Conservation (phyloP, 2,888 invertebrate species). For the Hymenopus coronatus region DNA sequence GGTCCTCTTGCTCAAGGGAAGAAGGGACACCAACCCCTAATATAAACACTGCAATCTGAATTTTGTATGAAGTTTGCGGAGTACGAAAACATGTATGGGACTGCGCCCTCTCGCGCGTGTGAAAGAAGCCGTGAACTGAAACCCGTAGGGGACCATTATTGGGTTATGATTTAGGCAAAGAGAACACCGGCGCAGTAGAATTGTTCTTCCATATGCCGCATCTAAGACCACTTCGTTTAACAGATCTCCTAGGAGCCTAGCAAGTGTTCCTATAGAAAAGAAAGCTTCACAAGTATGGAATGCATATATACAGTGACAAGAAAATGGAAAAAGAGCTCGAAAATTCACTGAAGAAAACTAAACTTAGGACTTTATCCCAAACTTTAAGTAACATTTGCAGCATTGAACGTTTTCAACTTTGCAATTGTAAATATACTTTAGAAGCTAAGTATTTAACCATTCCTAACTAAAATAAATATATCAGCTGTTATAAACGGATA, state of each 20-base stretch:
- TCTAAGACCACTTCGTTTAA: not conserved
- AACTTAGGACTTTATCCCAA: no score
- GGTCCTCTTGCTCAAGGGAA: not conserved
- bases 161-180: not conserved
- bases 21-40: not conserved
- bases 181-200: not conserved
- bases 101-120: not conserved
- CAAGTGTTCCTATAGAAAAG: no score
- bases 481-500: no score
- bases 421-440: no score
- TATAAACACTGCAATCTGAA: conserved; percentile 3
- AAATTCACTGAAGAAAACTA: no score
- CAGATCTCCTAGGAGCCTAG: not conserved
- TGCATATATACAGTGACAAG: no score
- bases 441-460: no score
- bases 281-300: no score
- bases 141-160: not conserved
- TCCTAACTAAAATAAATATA: no score
- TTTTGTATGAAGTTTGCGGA: not conserved
- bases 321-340: no score
- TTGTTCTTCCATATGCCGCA: not conserved
- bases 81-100: not conserved
- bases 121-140: not conserved
- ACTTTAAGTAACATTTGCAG: no score
- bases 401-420: no score